phyloP scores from a whole-genome alignment of 2,113 vertebrate genomes.

The Toxotes jaculatrix region DNA sequence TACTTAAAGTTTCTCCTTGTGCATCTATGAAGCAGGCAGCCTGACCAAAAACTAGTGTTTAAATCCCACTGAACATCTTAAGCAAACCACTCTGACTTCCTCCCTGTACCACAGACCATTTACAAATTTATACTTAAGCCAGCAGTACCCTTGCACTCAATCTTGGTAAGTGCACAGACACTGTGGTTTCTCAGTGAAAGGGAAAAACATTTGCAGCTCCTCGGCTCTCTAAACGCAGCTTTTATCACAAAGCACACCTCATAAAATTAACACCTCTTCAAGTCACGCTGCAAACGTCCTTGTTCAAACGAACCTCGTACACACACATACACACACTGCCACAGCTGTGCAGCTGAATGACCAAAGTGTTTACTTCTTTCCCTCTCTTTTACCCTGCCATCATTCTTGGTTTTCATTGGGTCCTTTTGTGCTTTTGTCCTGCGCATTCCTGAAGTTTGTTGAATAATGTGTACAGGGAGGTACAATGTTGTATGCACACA shows the following conservation, averaged over 20 bases:
- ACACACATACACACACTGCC: slow-evolving; percentile 58
- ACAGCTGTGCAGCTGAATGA: slow-evolving; percentile 79
- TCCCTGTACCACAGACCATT: slow-evolving; percentile 44
- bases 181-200: slow-evolving; percentile 55
- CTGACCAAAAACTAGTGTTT: slow-evolving; percentile 33
- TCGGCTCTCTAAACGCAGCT: slow-evolving; percentile 51
- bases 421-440: slow-evolving; percentile 49
- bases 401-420: slow-evolving; percentile 56
- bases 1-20: not conserved
- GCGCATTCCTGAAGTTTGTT: slow-evolving; percentile 60
- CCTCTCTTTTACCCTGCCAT: slow-evolving; percentile 49
- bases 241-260: slow-evolving; percentile 74
- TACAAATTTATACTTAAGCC: slow-evolving; percentile 43
- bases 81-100: slow-evolving; percentile 52
- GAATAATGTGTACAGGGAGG: slow-evolving; percentile 48
- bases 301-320: slow-evolving; percentile 61
- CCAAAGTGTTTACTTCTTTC: slow-evolving; percentile 73
- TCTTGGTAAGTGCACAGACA: slow-evolving; percentile 19
- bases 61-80: slow-evolving; percentile 48
- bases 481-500: slow-evolving; percentile 43
- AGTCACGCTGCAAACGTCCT: slow-evolving; percentile 54
- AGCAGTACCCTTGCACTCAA: slow-evolving; percentile 23
- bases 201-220: slow-evolving; percentile 59
- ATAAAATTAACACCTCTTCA: slow-evolving; percentile 76
- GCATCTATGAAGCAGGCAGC: slow-evolving; percentile 9